A percentile compares a stretch with the other conserved stretches of the same genome.
Evolutionary conservation across 2,113 vertebrate genomes (phyloP).

Genomic region (Toxostoma redivivum): DNA sequence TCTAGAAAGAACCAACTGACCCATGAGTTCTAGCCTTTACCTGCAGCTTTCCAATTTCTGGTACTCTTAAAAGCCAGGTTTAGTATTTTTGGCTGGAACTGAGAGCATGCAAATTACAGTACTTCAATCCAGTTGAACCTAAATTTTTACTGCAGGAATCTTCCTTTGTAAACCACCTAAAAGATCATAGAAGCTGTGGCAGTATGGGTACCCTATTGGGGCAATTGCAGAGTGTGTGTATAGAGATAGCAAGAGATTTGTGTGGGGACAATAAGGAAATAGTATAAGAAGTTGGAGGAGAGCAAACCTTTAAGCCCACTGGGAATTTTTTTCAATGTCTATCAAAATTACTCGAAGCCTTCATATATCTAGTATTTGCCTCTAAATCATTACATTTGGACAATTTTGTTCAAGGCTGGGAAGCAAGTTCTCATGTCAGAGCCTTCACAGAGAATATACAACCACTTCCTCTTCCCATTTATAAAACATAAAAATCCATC

Average conservation of each 20-base stretch:
- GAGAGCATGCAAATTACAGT: not conserved
- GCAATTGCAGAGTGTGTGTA: accelerated
- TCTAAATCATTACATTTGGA: not conserved
- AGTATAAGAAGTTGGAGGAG: not conserved
- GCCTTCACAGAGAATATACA: not conserved
- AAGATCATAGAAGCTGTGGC: not conserved
- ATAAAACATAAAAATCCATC: not conserved
- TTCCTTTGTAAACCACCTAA: not conserved
- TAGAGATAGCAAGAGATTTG: not conserved
- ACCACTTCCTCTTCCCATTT: not conserved
- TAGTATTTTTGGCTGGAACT: not conserved
- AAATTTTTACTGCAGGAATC: not conserved
- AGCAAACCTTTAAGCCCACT: not conserved
- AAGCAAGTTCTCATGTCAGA: not conserved
- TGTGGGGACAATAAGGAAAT: not conserved
- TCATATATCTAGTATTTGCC: not conserved
- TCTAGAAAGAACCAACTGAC: not conserved
- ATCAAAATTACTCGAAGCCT: not conserved
- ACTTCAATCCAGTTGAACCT: not conserved
- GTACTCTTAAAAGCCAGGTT: not conserved
- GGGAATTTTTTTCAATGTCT: not conserved
- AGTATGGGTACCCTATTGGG: not conserved
- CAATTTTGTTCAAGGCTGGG: not conserved
- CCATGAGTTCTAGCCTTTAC: not conserved
- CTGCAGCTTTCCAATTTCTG: not conserved